Base-by-base conservation (phyloP, 2,797 vertebrate species). In the Acanthornis magna region DNA sequence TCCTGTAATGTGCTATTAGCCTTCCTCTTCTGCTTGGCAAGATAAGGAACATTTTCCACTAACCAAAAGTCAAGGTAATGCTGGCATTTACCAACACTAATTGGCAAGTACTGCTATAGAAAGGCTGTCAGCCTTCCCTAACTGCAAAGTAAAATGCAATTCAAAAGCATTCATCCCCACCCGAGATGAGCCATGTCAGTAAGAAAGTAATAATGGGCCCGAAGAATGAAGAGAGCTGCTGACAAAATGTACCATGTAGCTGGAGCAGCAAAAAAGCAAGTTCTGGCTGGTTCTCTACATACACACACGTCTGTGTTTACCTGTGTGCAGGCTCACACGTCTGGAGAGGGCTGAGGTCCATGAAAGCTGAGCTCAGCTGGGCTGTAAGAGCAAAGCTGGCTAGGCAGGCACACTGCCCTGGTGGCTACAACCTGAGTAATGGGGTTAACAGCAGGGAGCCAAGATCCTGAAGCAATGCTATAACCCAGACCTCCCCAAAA, bases 11-110 rank as follows among this genome's bases (percentile, higher is more conserved):
- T 65, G n/a, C 42, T 80, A 91, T 82, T 85, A 92, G 58, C 43
- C 58, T 83, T 75, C 62, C 62, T 88, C 62, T 91, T 85, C 84
- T 89, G 84, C 82, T 83, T 60, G 54, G 85, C 58, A 85, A 94
- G 89, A 80, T 77, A 89, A 94, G 66, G 27, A 92, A 72, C 29
- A 40, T 68, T 81, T 85, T 91, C 65, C 62, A 73, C 53, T 72
- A 83, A 91, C 70, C 85, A 93, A 89, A 85, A 91, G 0, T 13
- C 62, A 89, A 85, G 89, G 78, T 68, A 88, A 65, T 43, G 14
- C 58, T 72, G 82, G 70, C 82, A 81, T 85, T 91, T 88, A 89
- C 88, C 72, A 82, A 43, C 12, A 45, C 25, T 86, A 91, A 86
- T 32, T 72, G 68, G 70, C 65, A 91, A 91, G 78, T 72, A 88